Base-by-base conservation (phyloP, 1,140 invertebrate genomes). In the Euwallacea similis region DNA sequence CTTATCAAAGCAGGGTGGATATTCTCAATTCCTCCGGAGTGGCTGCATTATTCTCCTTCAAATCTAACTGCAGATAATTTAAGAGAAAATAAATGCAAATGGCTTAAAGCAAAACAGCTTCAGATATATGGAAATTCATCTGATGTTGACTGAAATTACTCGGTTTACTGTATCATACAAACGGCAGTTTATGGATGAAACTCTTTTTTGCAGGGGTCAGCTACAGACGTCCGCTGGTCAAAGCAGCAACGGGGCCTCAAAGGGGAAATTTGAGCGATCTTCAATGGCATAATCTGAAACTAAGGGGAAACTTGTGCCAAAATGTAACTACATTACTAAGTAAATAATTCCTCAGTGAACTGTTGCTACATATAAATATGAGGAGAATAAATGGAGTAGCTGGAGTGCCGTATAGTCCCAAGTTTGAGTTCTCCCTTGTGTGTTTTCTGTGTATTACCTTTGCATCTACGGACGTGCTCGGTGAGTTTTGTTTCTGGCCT, bases 301-400 rank as follows among this genome's bases (percentile, higher is more conserved):
- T 16, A 13, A 21, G 41, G n/a, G 9, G 47, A 44, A 42, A 54
- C 41, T 59, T 58, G 33, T 33, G 13, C 7, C 54, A 66, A 66
- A 66, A 58, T 66, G 65, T 66, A 66, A 66, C 64, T 66, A 16
- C 42, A 11, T 56, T 43, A 16, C 63, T 66, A 55, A 66, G 63
- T 66, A 66, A 66, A 66, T 66, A 66, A 66, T 66, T 66, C 65
- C 65, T 66, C 54, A 59, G 65, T 58, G 65, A 66, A 58, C 65
- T 66, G 65, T 66, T 66, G 65, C 65, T 66, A 44, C 44, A 66
- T 59, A 46, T 66, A 66, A 66, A 66, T 66, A 66, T 66, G 65
- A 59, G 42, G 10, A 55, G 54, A 59, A 66, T 58, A 58, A 66
- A 66, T 66, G 54, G 33, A 66, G 65, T 44, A 44, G 46, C 65